Percentiles rank a stretch among this genome's conserved stretches.
phyloP scores from a whole-genome alignment of 2,113 vertebrate genomes.

The Actenoides lindsayi region DNA sequence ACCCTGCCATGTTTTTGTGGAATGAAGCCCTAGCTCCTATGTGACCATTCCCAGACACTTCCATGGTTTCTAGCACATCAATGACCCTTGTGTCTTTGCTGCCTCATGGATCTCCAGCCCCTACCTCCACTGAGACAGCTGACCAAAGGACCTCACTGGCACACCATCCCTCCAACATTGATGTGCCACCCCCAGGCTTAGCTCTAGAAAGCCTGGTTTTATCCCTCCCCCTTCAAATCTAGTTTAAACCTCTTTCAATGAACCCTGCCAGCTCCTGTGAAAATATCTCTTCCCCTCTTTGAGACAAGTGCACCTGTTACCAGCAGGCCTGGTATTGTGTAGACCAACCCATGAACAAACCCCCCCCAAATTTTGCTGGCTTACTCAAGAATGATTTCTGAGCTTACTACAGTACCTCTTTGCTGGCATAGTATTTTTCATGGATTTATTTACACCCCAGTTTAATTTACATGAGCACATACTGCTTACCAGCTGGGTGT shows the following conservation, averaged over 20 bases:
- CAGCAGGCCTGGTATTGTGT: neutral
- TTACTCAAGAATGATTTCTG: neutral
- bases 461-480: neutral
- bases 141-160: too few relatives aligned
- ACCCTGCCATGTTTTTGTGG: neutral
- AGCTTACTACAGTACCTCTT: neutral
- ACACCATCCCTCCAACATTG: too few relatives aligned
- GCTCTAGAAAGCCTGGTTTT: neutral
- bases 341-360: neutral
- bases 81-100: too few relatives aligned
- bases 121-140: too few relatives aligned
- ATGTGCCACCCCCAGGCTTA: neutral
- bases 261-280: neutral
- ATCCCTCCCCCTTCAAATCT: neutral
- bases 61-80: too few relatives aligned
- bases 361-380: rapidly evolving
- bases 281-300: neutral
- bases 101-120: too few relatives aligned
- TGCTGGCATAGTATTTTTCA: neutral
- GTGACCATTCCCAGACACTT: too few relatives aligned
- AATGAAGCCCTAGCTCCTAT: neutral
- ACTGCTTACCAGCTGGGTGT: neutral
- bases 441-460: neutral
- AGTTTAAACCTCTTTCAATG: neutral
- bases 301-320: neutral